Evolutionary conservation across 2,113 vertebrate species (phyloP).

Genomic region (Excalfactoria chinensis): DNA sequence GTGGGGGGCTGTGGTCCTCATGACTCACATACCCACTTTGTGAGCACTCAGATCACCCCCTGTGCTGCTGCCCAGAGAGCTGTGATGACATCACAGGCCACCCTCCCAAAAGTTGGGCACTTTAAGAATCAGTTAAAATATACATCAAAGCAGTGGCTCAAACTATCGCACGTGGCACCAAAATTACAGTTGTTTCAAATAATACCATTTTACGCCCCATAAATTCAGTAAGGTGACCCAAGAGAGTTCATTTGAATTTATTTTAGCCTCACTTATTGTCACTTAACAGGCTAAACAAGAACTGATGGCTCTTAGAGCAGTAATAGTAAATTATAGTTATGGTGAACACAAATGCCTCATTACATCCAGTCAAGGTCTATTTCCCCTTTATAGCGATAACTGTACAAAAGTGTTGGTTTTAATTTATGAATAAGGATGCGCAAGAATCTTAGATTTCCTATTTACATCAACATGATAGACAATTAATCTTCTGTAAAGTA

Average conservation of each 20-base stretch:
- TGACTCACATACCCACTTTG: background rate
- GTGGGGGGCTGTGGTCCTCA: background rate
- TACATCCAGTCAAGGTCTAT: slow-evolving; percentile 73
- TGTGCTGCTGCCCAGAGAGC: background rate
- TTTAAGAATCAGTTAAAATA: background rate
- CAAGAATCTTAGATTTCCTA: slow-evolving; percentile 24
- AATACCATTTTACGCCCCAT: slow-evolving; percentile 18
- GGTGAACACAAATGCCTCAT: slow-evolving; percentile 72
- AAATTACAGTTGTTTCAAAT: background rate
- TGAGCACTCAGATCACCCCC: background rate
- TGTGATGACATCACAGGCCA: background rate
- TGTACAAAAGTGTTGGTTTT: slow-evolving; percentile 54
- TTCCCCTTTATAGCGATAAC: slow-evolving; percentile 59
- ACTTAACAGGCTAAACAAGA: slow-evolving; percentile 71
- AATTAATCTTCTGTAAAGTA: slow-evolving; percentile 68
- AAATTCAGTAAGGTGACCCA: slow-evolving; percentile 74
- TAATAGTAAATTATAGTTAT: slow-evolving; percentile 65
- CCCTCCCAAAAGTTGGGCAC: background rate
- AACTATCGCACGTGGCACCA: background rate
- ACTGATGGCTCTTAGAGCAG: slow-evolving; percentile 64
- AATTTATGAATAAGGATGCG: slow-evolving; percentile 68
- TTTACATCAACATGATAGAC: slow-evolving; percentile 55
- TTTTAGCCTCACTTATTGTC: slow-evolving; percentile 71
- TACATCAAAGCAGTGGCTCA: background rate
- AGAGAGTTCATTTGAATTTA: slow-evolving; percentile 66